Percentiles rank a stretch among this genome's conserved stretches.
Evolutionary conservation across 2,797 vertebrate species (phyloP).

Genomic region (Sebastes diploproa): DNA sequence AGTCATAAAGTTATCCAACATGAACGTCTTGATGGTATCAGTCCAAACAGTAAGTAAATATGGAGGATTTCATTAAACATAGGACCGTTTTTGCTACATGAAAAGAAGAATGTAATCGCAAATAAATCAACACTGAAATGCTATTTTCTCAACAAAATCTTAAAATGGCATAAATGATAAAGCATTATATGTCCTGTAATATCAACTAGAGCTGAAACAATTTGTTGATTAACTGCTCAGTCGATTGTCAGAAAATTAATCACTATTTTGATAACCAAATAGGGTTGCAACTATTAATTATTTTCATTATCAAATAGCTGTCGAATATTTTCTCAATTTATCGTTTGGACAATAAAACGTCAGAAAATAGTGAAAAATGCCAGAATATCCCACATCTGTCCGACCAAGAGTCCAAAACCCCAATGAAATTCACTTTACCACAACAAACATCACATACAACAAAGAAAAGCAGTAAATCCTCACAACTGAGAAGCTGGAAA

Average conservation of each 20-base stretch:
- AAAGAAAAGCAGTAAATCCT: neutral
- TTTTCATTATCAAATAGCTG: neutral
- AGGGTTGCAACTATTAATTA: neutral
- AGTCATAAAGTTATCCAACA: neutral
- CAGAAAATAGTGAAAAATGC: neutral
- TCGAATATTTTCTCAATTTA: neutral
- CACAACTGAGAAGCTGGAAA: neutral
- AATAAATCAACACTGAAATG: neutral
- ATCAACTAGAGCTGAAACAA: neutral
- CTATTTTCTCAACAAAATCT: neutral
- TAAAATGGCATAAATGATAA: neutral
- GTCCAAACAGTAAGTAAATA: neutral
- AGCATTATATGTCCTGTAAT: neutral
- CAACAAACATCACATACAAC: neutral
- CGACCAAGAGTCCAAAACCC: neutral
- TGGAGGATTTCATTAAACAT: neutral
- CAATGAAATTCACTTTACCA: neutral
- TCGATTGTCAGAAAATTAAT: neutral
- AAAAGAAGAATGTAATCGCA: neutral
- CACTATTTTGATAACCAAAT: neutral
- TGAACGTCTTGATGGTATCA: neutral
- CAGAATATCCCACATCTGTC: neutral
- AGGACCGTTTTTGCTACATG: neutral
- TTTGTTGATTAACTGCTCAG: neutral
- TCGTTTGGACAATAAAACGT: neutral